Evolutionary conservation across 2,797 vertebrate species (phyloP).

Genomic region (Peromyscus melanophrys): DNA sequence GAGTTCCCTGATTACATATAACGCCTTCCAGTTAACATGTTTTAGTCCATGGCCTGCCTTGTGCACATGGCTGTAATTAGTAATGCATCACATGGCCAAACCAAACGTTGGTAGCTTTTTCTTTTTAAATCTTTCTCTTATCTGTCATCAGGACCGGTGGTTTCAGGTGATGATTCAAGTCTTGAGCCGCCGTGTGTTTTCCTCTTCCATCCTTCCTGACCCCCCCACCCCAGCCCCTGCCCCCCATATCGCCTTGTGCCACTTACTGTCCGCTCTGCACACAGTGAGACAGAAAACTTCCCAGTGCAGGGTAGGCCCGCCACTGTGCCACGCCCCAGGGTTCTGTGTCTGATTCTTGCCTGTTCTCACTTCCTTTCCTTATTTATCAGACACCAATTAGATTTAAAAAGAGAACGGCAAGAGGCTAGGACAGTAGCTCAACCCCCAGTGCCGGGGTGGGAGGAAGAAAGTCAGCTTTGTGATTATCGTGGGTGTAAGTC

Average conservation of each 20-base stretch:
- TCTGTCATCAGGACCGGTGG: conserved; percentile 51
- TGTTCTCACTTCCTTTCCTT: background rate
- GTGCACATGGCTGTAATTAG: conserved; percentile 66
- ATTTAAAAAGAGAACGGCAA: conserved; percentile 8
- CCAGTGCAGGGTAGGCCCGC: background rate
- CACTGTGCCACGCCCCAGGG: background rate
- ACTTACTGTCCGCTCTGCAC: background rate
- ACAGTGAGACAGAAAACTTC: background rate
- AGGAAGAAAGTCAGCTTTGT: background rate
- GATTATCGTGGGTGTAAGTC: background rate
- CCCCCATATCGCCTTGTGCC: background rate
- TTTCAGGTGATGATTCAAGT: background rate
- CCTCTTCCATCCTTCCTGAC: background rate
- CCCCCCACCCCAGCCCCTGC: fast-evolving
- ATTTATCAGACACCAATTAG: background rate
- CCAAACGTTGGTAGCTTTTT: conserved; percentile 58
- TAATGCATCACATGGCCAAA: conserved; percentile 36
- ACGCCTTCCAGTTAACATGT: conserved; percentile 29
- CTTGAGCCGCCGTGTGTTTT: background rate
- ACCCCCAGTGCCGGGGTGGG: background rate
- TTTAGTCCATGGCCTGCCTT: conserved; percentile 38
- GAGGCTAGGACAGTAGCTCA: background rate
- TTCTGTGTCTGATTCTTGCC: background rate
- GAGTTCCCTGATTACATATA: conserved; percentile 26
- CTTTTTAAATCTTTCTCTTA: conserved; percentile 63